These are phyloP conservation scores for Hydraecia micacea DNA, from an alignment of 2,888 invertebrate genomes.

Conservation along the genomic window DNA sequence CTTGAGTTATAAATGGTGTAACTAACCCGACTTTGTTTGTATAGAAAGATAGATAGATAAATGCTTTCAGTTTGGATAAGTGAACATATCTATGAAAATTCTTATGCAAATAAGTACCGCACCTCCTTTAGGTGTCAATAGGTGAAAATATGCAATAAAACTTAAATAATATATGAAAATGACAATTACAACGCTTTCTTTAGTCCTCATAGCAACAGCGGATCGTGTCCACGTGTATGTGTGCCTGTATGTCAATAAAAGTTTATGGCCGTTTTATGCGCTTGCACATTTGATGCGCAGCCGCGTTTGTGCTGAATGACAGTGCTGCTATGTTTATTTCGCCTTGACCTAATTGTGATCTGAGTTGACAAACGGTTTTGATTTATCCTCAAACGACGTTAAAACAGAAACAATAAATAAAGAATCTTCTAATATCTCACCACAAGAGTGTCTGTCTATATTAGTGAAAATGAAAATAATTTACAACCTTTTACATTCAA, in stretches of 20 bases:
- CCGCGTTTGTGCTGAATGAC: conserved; percentile 30
- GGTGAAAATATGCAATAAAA: neutral
- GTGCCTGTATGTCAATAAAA: conserved; percentile 56
- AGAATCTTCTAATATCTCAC: neutral
- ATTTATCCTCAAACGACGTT: neutral
- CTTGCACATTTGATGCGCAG: conserved; percentile 47
- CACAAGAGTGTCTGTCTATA: neutral
- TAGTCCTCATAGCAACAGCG: conserved; percentile 18
- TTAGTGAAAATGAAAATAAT: neutral
- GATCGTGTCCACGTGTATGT: conserved; percentile 9
- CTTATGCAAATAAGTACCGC: neutral
- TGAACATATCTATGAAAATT: neutral
- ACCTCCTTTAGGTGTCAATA: neutral
- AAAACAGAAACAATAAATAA: neutral
- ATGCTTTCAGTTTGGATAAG: too few relatives aligned
- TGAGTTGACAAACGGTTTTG: neutral
- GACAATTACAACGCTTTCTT: neutral
- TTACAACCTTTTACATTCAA: neutral
- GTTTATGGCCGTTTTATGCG: conserved; percentile 55
- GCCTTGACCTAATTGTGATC: conserved; percentile 52
- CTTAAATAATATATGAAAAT: neutral
- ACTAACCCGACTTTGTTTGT: too few relatives aligned
- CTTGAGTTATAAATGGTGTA: too few relatives aligned
- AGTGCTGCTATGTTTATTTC: conserved; percentile 21
- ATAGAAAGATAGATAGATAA: too few relatives aligned